Base-by-base conservation (phyloP, 2,888 invertebrate genomes). In the Pammene aurita region DNA sequence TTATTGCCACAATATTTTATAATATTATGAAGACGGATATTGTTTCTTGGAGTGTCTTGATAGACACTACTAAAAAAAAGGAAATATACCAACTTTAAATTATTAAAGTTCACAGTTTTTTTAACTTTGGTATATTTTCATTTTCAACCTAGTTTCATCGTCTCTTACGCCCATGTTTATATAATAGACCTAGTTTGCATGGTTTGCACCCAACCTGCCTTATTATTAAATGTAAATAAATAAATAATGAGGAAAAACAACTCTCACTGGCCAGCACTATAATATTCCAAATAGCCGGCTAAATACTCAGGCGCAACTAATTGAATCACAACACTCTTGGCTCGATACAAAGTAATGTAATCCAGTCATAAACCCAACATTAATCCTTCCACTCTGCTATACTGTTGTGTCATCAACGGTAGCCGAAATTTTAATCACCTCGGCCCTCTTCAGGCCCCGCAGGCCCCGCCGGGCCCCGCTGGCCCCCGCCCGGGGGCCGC, bases 391-490 rank as follows among this genome's bases (percentile, higher is more conserved):
- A 84, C 85, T 86, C 85, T 78, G 78, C 87, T 84, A 84, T 87
- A 82, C 87, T 86, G 87, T 88, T 85, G 88, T 88, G 90, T 90
- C 91, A 90, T 90, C 89, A 89, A 87, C 89, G 86, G 87, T 86
- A 91, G 90, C 89, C 87, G 85, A 91, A 90, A 92, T 91, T 92
- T 92, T 91, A 92, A 92, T 91, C 90, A 90, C 91, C 86, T 74
- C 80, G 80, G 78, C 72, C 77, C 75, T 4, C 71, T 72, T 72
- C 75, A 71, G 75, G 67, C 74, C 74, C 74, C 61, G 68, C 60
- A 63, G 71, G 46, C 71, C 71, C 67, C 50, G 56, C 50, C 13
- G 44, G 46, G 44, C 74, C 74, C 78, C 82, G 81, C 81, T 76
- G 52, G 50, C 74, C 73, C 77, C 78, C 83, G 84, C 86, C 89